Percentiles rank a stretch among this genome's conserved stretches.
Conservation (phyloP, 2,888 invertebrate species). For the Acanthosepion esculentum region DNA sequence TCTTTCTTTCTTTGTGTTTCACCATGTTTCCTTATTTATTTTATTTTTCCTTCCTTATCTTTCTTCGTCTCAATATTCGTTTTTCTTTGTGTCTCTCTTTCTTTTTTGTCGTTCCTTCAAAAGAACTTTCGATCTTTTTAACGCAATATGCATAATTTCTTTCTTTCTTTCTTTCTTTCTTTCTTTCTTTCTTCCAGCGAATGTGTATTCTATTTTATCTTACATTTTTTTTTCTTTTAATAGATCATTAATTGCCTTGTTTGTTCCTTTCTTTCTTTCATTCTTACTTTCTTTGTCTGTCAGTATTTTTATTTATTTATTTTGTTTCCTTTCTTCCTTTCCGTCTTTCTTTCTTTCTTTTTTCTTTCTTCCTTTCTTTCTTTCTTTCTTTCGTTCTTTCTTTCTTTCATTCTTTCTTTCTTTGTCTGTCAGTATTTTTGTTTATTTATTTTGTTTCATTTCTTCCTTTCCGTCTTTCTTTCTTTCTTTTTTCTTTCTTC, state of each 20-base stretch:
- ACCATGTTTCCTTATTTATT: too few species aligned
- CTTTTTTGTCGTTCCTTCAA: too few species aligned
- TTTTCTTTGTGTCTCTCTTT: background rate
- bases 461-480: background rate
- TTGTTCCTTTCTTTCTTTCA: background rate
- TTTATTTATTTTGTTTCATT: background rate
- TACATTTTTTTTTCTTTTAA: too few species aligned
- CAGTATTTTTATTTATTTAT: background rate
- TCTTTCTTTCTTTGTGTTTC: too few species aligned
- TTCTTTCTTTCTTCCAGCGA: too few species aligned
- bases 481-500: background rate
- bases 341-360: background rate
- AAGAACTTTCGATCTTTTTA: too few species aligned
- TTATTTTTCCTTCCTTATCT: background rate
- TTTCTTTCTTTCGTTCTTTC: background rate
- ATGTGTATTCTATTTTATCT: too few species aligned
- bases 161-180: background rate
- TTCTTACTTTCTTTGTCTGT: background rate
- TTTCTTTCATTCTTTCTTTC: background rate
- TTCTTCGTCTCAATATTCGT: background rate
- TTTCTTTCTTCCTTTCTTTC: background rate
- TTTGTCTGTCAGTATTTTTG: background rate
- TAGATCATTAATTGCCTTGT: too few species aligned
- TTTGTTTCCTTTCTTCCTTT: background rate
- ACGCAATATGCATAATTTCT: too few species aligned